These are phyloP conservation scores for Butorides virescens DNA, from an alignment of 2,113 vertebrate species.

Conservation along the genomic window DNA sequence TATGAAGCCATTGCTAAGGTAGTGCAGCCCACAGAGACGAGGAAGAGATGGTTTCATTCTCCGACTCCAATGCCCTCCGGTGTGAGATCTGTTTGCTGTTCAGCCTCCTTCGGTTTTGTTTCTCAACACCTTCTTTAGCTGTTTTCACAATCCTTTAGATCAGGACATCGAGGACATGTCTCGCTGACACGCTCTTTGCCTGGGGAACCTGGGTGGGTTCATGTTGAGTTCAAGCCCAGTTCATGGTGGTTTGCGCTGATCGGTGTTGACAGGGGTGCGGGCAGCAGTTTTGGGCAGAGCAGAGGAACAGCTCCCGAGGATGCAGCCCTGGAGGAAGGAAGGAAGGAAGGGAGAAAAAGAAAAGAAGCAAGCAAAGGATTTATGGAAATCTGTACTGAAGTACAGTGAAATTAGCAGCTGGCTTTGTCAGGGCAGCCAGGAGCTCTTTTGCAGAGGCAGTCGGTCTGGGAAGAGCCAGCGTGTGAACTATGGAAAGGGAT, in stretches of 20 bases:
- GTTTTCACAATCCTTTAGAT: neutral
- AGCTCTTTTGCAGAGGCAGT: fast-evolving
- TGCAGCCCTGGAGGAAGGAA: neutral
- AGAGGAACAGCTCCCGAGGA: neutral
- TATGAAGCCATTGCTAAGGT: neutral
- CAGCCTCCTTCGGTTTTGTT: neutral
- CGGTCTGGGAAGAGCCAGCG: neutral
- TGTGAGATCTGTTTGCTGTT: neutral
- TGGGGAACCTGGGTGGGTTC: neutral
- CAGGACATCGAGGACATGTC: neutral
- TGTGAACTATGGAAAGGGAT: neutral
- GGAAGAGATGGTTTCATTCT: neutral
- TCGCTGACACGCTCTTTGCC: neutral
- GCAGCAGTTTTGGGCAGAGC: slow-evolving; percentile 14
- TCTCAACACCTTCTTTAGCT: neutral
- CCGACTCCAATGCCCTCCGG: fast-evolving
- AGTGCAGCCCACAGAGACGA: neutral
- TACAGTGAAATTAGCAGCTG: neutral
- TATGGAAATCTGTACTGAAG: neutral
- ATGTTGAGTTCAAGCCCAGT: neutral
- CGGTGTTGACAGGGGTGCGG: neutral
- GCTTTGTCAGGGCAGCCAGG: neutral
- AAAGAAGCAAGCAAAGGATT: neutral
- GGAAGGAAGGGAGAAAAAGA: neutral
- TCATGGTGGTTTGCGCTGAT: neutral